Evolutionary conservation across 2,888 invertebrate species (phyloP).

Genomic region (Tinea semifulvella): DNA sequence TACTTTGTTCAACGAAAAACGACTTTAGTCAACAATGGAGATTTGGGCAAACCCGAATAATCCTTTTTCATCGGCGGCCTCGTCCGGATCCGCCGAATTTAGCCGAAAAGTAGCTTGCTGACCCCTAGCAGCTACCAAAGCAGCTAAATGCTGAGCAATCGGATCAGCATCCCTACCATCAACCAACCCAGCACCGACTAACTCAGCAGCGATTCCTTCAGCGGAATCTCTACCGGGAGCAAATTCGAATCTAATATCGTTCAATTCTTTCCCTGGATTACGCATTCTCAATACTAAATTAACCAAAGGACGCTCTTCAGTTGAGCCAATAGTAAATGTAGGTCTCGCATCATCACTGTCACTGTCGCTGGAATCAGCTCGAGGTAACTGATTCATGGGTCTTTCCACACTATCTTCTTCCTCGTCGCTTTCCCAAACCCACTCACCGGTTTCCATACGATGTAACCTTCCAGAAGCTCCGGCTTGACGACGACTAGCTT

Average conservation of each 20-base stretch:
- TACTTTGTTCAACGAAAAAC: too few relatives aligned
- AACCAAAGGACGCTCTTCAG: conserved; percentile 66
- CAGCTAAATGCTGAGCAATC: conserved; percentile 93
- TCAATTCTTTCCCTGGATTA: conserved; percentile 91
- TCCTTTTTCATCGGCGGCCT: conserved; percentile 92
- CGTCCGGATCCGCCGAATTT: conserved; percentile 67
- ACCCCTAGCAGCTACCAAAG: conserved; percentile 79
- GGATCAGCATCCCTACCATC: conserved; percentile 90
- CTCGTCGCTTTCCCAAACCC: conserved; percentile 98
- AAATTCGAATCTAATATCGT: conserved; percentile 99
- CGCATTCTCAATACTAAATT: conserved; percentile 91
- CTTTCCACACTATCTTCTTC: conserved; percentile 72
- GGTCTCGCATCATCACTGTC: conserved; percentile 34
- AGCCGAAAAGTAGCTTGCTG: conserved; percentile 66
- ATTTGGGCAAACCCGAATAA: conserved; percentile 98
- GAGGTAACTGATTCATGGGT: conserved; percentile 69
- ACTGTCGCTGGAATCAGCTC: conserved; percentile 69
- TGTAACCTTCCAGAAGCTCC: conserved; percentile 87
- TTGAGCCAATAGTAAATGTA: conserved; percentile 41
- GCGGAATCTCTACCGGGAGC: conserved; percentile 91
- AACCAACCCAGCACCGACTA: conserved; percentile 96
- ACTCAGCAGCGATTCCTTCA: conserved; percentile 95
- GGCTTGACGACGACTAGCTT: conserved; percentile 83
- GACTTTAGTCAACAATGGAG: conserved; percentile 83
- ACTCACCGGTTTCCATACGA: conserved; percentile 95